These are phyloP conservation scores for Coracias cyanogaster DNA, from an alignment of 2,797 vertebrate species.

Conservation along the genomic window DNA sequence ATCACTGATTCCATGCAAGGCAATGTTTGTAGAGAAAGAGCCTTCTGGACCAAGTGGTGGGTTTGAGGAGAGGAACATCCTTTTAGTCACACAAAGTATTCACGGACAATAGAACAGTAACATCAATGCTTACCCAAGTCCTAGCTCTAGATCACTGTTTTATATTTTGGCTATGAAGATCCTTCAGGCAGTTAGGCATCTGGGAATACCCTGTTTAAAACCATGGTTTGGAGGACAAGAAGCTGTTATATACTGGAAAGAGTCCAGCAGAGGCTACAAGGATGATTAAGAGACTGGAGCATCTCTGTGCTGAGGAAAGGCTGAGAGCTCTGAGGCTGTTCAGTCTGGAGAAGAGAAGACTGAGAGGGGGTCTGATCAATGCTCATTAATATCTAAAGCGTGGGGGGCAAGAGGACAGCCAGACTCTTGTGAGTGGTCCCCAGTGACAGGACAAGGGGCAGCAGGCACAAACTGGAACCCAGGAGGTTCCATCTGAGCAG, in stretches of 20 bases:
- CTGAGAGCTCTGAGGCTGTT: too few species aligned
- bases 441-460: too few species aligned
- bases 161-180: neutral
- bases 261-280: too few species aligned
- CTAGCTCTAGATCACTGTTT: neutral
- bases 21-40: neutral
- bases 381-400: too few species aligned
- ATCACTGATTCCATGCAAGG: neutral
- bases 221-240: neutral
- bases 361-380: too few species aligned
- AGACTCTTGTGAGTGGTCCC: too few species aligned
- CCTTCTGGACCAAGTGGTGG: neutral
- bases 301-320: too few species aligned
- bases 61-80: neutral
- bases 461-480: too few species aligned
- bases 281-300: too few species aligned
- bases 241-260: neutral
- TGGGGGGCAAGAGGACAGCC: too few species aligned
- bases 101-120: neutral
- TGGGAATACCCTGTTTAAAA: neutral
- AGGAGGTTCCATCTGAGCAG: too few species aligned
- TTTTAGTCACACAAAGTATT: neutral
- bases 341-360: too few species aligned
- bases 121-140: neutral
- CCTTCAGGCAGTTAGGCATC: neutral